Conservation (phyloP, 2,113 vertebrate genomes). For the Boulengeromyrus knoepffleri region DNA sequence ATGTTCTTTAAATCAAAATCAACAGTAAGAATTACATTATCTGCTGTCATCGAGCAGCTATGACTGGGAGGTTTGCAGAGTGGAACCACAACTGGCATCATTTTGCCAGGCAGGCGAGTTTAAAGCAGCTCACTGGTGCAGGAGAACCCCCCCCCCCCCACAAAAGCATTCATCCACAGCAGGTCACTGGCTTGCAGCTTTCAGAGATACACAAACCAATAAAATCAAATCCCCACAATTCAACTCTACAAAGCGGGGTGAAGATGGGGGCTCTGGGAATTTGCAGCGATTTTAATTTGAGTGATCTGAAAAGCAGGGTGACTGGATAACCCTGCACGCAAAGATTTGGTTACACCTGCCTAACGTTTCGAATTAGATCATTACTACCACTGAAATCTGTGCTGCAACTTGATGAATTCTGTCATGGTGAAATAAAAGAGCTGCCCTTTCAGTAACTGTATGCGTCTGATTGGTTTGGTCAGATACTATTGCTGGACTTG, state of each 20-base stretch:
- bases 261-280: not conserved
- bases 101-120: not conserved
- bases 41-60: not conserved
- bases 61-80: not conserved
- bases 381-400: not conserved
- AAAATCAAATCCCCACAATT: not conserved
- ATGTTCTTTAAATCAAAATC: slow-evolving; percentile 7
- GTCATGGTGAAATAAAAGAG: not conserved
- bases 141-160: too few species aligned
- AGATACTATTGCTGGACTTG: not conserved
- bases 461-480: not conserved
- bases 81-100: not conserved
- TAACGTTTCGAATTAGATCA: not conserved
- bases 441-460: not conserved
- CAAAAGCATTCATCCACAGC: not conserved
- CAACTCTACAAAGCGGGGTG: not conserved
- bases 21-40: slow-evolving; percentile 1
- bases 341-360: not conserved
- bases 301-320: not conserved
- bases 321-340: not conserved
- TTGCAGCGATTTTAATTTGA: not conserved
- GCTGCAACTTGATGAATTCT: not conserved
- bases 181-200: not conserved
- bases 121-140: not conserved
- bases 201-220: not conserved